Base-by-base conservation (phyloP, 1,140 invertebrate genomes). In the Oedothorax gibbosus region DNA sequence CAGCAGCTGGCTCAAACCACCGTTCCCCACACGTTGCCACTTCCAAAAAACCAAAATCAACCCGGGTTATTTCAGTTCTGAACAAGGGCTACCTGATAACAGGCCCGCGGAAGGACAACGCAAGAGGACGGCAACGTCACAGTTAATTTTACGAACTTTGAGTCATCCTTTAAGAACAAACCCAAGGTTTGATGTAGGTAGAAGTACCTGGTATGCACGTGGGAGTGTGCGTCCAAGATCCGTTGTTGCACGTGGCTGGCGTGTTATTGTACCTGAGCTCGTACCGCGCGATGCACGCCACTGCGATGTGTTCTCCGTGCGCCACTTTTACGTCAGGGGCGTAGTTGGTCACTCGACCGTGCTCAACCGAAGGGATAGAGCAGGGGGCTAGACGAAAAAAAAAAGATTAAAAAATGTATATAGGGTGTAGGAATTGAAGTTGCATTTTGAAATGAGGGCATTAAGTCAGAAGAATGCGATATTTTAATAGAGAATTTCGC, bases 201-300 rank as follows among this genome's bases (percentile, higher is more conserved):
- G 57, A 62, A 12, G 12, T 92, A 87, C 96, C 95, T 56, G 97
- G 97, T 77, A 94, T 93, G 91, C 97, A 99, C 68, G 93, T 93
- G 0, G 97, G 98, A 86, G 98, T 95, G 87, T 97, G 94, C 0
- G 95, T 95, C 97, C 97, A 99, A 0, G 97, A 98, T 10, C 97
- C 97, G 89, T 99, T 99, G 89, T 97, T 95, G 88, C 98, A 99
- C 0, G 93, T 93, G 0, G 96, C 93, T 0, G 94, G 93, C 15
- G 93, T 93, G 68, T 93, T 93, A 87, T 94, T 94, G 10, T 93
- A 93, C 5, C 93, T 92, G 73, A 98, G 95, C 89, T 99, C 97
- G 88, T 97, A 97, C 87, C 96, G 94, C 77, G 94, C 91, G 79
- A 96, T 94, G 88, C 98, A 99, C 68, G 94, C 92, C 0, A 99